Conservation (phyloP, 2,113 vertebrate species). For the Hippolais icterina region DNA sequence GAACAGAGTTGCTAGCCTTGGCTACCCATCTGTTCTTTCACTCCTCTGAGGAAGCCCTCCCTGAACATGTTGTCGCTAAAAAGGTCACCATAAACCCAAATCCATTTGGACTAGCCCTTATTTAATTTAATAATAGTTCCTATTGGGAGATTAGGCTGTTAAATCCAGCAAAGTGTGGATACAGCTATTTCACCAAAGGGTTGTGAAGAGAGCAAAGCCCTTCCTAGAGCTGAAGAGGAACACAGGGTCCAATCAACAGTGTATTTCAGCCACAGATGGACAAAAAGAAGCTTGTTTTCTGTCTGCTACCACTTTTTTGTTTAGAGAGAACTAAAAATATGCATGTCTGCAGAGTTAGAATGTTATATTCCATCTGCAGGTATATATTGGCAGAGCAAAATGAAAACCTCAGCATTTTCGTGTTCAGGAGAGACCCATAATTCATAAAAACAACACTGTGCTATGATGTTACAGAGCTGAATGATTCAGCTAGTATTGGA, state of each 20-base stretch:
- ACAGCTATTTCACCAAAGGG: not conserved
- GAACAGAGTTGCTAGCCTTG: not conserved
- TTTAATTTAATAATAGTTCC: not conserved
- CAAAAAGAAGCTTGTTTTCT: not conserved
- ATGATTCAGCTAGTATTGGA: not conserved
- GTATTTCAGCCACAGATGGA: not conserved
- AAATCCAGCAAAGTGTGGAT: not conserved
- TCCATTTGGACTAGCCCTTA: not conserved
- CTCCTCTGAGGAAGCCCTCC: not conserved
- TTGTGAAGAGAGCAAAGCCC: not conserved
- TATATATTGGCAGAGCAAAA: not conserved
- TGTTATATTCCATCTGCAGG: not conserved
- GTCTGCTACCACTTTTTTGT: not conserved
- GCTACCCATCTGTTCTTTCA: slow-evolving; percentile 12
- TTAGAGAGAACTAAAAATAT: not conserved
- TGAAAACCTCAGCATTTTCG: not conserved
- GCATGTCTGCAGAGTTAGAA: not conserved
- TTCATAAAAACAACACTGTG: not conserved
- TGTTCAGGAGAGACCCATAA: not conserved
- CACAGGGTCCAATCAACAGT: fast-evolving
- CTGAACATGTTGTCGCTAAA: not conserved
- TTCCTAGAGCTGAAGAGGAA: not conserved
- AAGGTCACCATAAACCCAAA: slow-evolving; percentile 17
- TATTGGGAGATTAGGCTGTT: not conserved
- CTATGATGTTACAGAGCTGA: not conserved